phyloP scores from a whole-genome alignment of 2,888 invertebrate genomes.

The Papilio elwesi region DNA sequence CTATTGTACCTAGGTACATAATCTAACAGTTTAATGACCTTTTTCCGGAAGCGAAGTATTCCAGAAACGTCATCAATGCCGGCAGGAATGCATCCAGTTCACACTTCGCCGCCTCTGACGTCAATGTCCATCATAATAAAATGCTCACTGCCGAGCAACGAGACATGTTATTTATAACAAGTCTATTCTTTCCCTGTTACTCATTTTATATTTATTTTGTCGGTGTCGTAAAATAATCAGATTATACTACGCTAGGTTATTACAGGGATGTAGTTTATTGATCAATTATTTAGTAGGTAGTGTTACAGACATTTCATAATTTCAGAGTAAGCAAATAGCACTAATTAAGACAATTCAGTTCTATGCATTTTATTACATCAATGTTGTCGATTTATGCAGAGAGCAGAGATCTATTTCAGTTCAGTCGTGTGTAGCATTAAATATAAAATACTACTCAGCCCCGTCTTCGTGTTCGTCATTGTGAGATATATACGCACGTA shows the following conservation, averaged over 20 bases:
- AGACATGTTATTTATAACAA: conserved; percentile 32
- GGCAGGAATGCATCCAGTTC: conserved; percentile 8
- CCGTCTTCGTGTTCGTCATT: conserved; percentile 4
- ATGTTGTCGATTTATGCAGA: neutral
- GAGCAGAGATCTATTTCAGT: neutral
- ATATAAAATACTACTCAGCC: neutral
- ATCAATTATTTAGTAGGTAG: neutral
- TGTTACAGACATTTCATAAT: neutral
- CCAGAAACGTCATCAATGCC: conserved; percentile 18
- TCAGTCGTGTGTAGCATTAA: neutral
- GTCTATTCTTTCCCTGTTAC: conserved; percentile 30
- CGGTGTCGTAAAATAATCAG: conserved; percentile 9
- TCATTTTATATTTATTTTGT: conserved; percentile 28
- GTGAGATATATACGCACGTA: neutral
- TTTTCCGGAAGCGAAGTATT: neutral
- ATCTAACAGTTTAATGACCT: conserved; percentile 31
- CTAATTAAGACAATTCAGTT: neutral
- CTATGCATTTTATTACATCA: neutral
- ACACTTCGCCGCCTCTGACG: conserved; percentile 20
- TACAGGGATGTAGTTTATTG: conserved; percentile 3
- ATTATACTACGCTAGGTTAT: neutral
- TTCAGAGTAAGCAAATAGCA: neutral
- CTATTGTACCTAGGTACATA: neutral
- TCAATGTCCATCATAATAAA: conserved; percentile 37
- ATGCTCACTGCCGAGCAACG: conserved; percentile 16